Percentiles rank a stretch among this genome's conserved stretches.
These are phyloP conservation scores for Dicyrtomina minuta DNA, from an alignment of 2,888 invertebrate genomes.

Conservation along the genomic window DNA sequence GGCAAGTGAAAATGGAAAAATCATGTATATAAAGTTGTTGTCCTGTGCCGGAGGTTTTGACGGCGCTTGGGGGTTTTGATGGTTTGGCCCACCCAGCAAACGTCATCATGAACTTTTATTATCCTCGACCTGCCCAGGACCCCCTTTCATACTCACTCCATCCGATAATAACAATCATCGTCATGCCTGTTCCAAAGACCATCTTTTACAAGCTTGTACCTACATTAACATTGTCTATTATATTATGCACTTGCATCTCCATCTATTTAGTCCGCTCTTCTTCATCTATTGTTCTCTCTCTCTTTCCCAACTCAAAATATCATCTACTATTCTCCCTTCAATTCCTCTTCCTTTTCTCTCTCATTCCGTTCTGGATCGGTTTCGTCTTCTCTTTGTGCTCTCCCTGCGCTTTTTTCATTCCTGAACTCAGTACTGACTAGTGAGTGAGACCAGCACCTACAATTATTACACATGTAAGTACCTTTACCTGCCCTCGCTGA, in stretches of 20 bases:
- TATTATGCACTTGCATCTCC: background rate
- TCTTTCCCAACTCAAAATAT: background rate
- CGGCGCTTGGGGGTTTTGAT: constrained; percentile 35
- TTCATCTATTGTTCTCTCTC: background rate
- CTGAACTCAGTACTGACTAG: too few relatives aligned
- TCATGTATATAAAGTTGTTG: constrained; percentile 37
- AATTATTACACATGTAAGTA: too few relatives aligned
- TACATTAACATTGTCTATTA: background rate
- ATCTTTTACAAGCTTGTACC: constrained; percentile 1
- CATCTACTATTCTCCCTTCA: too few relatives aligned
- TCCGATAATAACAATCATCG: constrained; percentile 25
- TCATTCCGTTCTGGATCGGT: too few relatives aligned
- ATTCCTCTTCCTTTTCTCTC: too few relatives aligned
- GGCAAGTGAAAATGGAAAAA: constrained; percentile 34
- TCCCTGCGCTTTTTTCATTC: too few relatives aligned
- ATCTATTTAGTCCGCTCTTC: background rate
- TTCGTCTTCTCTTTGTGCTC: too few relatives aligned
- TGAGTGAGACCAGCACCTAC: too few relatives aligned
- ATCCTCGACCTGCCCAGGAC: constrained; percentile 31
- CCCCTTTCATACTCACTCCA: constrained; percentile 22
- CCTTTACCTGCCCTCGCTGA: too few relatives aligned
- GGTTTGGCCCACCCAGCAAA: constrained; percentile 37
- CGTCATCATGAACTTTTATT: constrained; percentile 40
- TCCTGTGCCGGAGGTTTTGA: constrained; percentile 27
- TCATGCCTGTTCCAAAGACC: background rate